These are phyloP conservation scores for Rhagologus leucostigma DNA, from an alignment of 2,113 vertebrate species.

Conservation along the genomic window DNA sequence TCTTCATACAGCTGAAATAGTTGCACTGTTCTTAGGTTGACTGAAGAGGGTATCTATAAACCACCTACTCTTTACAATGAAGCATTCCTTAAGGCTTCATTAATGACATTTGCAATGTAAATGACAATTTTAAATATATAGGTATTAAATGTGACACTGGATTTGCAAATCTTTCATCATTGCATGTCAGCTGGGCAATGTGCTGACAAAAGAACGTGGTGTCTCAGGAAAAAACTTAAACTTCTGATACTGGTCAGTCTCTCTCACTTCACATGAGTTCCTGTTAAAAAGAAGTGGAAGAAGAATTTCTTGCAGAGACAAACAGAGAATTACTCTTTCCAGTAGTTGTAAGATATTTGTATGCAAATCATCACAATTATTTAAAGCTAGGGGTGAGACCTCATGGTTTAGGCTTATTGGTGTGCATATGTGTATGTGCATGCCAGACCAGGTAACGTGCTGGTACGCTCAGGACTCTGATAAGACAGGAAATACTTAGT, in stretches of 20 bases:
- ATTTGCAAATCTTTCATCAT: neutral
- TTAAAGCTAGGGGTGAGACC: neutral
- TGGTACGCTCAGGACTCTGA: neutral
- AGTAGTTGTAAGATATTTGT: neutral
- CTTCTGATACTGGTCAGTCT: neutral
- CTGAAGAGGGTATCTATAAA: neutral
- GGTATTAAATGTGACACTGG: neutral
- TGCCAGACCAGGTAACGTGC: neutral
- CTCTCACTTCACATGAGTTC: neutral
- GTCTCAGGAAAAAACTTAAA: neutral
- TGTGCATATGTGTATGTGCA: fast-evolving
- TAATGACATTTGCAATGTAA: neutral
- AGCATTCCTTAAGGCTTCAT: neutral
- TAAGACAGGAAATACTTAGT: neutral
- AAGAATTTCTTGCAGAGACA: neutral
- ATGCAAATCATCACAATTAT: neutral
- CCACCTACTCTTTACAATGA: neutral
- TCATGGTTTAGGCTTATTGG: neutral
- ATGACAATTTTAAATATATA: neutral
- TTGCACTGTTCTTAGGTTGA: neutral
- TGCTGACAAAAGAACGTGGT: neutral
- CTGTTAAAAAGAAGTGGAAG: neutral
- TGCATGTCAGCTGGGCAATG: neutral
- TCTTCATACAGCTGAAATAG: neutral
- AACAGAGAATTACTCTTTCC: neutral